Percentiles rank a stretch among this genome's conserved stretches.
These are phyloP conservation scores for Pandemis corylana DNA, from an alignment of 2,888 invertebrate genomes.

Conservation along the genomic window DNA sequence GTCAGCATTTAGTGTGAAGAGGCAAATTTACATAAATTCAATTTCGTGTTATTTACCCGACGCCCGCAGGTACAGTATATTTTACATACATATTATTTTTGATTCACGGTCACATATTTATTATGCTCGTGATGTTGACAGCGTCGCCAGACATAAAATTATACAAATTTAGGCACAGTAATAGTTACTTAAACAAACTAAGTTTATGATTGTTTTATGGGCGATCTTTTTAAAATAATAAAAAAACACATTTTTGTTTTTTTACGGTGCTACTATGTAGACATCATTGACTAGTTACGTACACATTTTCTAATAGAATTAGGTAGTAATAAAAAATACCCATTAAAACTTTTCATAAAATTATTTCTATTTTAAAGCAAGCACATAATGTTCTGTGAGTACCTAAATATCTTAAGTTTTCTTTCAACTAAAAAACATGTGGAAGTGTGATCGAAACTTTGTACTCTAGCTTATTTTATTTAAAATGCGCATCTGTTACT, in stretches of 20 bases:
- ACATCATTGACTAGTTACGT: not conserved
- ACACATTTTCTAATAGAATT: not conserved
- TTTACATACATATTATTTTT: not conserved
- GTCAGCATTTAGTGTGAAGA: conserved; percentile 19
- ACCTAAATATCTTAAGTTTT: not conserved
- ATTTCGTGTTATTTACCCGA: conserved; percentile 14
- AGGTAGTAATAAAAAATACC: not conserved
- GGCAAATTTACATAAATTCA: conserved; percentile 30
- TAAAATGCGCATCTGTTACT: conserved; percentile 28
- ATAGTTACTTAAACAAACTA: not conserved
- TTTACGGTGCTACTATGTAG: not conserved
- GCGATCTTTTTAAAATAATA: not conserved
- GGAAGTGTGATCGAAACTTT: not conserved
- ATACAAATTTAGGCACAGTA: not conserved
- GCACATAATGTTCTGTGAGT: not conserved
- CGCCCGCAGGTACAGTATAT: not conserved
- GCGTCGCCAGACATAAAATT: not conserved
- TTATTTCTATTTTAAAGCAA: not conserved
- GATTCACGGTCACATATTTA: conserved; percentile 1
- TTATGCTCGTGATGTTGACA: not conserved
- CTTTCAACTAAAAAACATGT: not conserved
- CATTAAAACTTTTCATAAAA: not conserved
- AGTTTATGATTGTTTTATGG: not conserved
- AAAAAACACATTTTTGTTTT: not conserved
- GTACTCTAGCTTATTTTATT: conserved; percentile 17